Evolutionary conservation across 1,140 invertebrate genomes (phyloP).

Genomic region (Physella acuta): DNA sequence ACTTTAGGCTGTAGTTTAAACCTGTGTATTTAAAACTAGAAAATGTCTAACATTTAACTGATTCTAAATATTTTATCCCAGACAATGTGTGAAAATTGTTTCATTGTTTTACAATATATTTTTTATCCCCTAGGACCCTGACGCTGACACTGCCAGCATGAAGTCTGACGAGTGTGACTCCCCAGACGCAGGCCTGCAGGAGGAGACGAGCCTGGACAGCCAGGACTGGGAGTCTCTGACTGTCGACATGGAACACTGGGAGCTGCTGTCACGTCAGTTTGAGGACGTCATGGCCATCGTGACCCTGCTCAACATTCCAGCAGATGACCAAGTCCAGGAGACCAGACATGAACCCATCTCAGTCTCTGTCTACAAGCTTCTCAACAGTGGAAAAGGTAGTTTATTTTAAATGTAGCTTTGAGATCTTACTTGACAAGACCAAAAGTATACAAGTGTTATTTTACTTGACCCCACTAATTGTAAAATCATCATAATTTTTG

Average conservation of each 20-base stretch:
- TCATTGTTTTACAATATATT: not conserved
- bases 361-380: conserved; percentile 62
- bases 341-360: conserved; percentile 30
- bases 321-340: conserved; percentile 4
- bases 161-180: conserved; percentile 37
- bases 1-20: too few relatives aligned
- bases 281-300: conserved; percentile 83
- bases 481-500: too few relatives aligned
- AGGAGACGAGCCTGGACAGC: conserved; percentile 40
- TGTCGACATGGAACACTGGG: conserved; percentile 82
- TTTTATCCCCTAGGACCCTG: conserved; percentile 41
- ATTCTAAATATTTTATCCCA: too few relatives aligned
- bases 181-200: conserved; percentile 76
- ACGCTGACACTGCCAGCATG: conserved; percentile 47
- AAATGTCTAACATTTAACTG: not conserved
- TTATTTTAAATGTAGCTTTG: too few relatives aligned
- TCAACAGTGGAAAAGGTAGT: conserved; percentile 76
- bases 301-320: conserved; percentile 49
- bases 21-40: too few relatives aligned
- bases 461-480: too few relatives aligned
- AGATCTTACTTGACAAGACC: too few relatives aligned
- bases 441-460: too few relatives aligned
- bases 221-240: conserved; percentile 80
- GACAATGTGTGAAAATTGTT: not conserved
- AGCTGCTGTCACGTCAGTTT: conserved; percentile 80